These are phyloP conservation scores for Falco biarmicus DNA, from an alignment of 2,797 vertebrate genomes.

Conservation along the genomic window DNA sequence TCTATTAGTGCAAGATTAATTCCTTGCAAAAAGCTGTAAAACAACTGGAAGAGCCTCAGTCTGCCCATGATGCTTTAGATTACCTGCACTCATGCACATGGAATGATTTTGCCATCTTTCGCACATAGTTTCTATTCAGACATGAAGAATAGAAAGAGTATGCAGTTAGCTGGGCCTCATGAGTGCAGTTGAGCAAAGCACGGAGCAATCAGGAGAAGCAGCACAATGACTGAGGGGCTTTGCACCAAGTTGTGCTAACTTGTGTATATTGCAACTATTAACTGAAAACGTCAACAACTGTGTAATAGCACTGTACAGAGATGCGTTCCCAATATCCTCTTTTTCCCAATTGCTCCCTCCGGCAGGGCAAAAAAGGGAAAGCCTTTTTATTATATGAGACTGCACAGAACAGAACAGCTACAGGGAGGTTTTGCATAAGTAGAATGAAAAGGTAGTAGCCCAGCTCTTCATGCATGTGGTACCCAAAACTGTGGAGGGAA, in stretches of 20 bases:
- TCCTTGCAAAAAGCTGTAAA: neutral
- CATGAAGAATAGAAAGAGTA: neutral
- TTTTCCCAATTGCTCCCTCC: neutral
- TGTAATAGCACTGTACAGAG: neutral
- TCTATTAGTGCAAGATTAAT: neutral
- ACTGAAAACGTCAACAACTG: neutral
- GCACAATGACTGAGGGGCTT: neutral
- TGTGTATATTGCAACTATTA: neutral
- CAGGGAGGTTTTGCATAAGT: neutral
- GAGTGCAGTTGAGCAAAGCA: neutral
- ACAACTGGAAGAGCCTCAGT: neutral
- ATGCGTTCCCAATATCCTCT: fast-evolving
- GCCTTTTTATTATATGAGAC: neutral
- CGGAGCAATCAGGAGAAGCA: neutral
- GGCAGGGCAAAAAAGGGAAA: neutral
- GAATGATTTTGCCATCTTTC: neutral
- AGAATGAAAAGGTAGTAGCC: neutral
- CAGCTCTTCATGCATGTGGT: neutral
- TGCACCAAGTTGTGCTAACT: neutral
- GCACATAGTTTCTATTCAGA: neutral
- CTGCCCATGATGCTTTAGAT: neutral
- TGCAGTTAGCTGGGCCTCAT: neutral
- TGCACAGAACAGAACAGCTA: neutral
- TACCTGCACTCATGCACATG: neutral
- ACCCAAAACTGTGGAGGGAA: neutral